phyloP scores from a whole-genome alignment of 2,888 invertebrate species.

The Geotrupes spiniger region DNA sequence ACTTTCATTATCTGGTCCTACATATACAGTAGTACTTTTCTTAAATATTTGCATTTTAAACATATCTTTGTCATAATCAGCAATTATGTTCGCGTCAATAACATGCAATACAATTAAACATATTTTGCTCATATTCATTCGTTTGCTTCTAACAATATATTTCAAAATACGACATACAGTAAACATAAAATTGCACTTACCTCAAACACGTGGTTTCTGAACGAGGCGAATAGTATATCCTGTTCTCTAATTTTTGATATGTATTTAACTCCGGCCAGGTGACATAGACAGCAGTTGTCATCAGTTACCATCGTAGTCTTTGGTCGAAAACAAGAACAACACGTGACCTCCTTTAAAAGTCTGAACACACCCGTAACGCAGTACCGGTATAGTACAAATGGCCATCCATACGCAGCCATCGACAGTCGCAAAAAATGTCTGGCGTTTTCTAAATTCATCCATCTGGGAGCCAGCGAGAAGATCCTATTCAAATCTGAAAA shows the following conservation, averaged over 20 bases:
- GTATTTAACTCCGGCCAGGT: constrained; percentile 79
- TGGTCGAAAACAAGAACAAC: constrained; percentile 62
- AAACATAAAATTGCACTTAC: no score
- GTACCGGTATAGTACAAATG: constrained; percentile 76
- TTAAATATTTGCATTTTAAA: no score
- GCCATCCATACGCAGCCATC: constrained; percentile 86
- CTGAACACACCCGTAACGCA: constrained; percentile 73
- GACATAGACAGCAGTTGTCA: constrained; percentile 88
- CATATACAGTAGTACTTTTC: no score
- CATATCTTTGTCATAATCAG: no score
- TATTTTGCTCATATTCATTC: no score
- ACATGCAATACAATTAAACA: no score
- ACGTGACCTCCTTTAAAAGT: constrained; percentile 65
- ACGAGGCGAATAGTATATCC: constrained; percentile 82
- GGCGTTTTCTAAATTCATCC: constrained; percentile 80
- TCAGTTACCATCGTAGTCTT: constrained; percentile 68
- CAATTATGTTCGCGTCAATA: no score
- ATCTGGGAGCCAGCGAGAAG: constrained; percentile 65
- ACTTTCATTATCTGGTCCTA: no score
- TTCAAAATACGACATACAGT: no score
- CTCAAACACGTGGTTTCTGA: constrained; percentile 82
- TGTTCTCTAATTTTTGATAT: constrained; percentile 71
- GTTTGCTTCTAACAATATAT: no score
- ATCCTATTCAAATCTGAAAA: constrained; percentile 54
- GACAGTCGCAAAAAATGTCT: constrained; percentile 76